Percentiles rank a stretch among this genome's conserved stretches.
Conservation (phyloP, 2,888 invertebrate species). For the Cremastobaeus sp. region DNA sequence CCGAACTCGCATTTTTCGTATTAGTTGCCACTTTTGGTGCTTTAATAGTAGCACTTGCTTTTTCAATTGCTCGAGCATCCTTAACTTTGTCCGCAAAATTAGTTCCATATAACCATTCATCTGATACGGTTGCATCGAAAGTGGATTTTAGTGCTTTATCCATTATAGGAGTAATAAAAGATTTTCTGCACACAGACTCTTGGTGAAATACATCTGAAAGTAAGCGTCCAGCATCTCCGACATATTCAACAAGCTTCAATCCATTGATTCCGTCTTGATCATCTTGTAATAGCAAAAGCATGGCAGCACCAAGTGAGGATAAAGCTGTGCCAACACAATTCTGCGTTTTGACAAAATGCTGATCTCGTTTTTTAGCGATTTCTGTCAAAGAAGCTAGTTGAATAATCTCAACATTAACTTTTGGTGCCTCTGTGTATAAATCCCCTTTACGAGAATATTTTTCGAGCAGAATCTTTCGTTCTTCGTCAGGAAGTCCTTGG, state of each 20-base stretch:
- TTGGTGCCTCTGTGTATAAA: conserved; percentile 5
- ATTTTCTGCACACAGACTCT: conserved; percentile 31
- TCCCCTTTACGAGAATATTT: conserved; percentile 5
- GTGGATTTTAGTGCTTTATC: conserved; percentile 19
- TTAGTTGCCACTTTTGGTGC: conserved; percentile 23
- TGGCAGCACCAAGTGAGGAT: background rate
- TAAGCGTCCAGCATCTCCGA: conserved; percentile 33
- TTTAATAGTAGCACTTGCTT: conserved; percentile 10
- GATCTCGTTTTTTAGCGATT: conserved; percentile 11
- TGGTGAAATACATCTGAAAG: conserved; percentile 23
- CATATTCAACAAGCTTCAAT: conserved; percentile 5
- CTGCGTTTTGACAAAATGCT: conserved; percentile 5
- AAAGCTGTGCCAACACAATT: conserved; percentile 14
- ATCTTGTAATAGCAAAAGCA: conserved; percentile 8
- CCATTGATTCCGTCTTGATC: conserved; percentile 9
- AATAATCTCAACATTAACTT: background rate
- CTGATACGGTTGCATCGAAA: conserved; percentile 14
- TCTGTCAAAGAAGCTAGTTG: conserved; percentile 2
- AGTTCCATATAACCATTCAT: conserved; percentile 46
- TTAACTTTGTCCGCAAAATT: conserved; percentile 55
- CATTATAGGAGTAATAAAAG: conserved; percentile 33
- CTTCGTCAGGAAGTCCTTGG: conserved; percentile 11
- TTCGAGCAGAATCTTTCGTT: background rate
- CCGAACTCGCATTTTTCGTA: background rate
- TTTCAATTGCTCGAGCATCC: conserved; percentile 22